These are phyloP conservation scores for Mactra quadrangularis DNA, from an alignment of 1,140 invertebrate species.

Conservation along the genomic window DNA sequence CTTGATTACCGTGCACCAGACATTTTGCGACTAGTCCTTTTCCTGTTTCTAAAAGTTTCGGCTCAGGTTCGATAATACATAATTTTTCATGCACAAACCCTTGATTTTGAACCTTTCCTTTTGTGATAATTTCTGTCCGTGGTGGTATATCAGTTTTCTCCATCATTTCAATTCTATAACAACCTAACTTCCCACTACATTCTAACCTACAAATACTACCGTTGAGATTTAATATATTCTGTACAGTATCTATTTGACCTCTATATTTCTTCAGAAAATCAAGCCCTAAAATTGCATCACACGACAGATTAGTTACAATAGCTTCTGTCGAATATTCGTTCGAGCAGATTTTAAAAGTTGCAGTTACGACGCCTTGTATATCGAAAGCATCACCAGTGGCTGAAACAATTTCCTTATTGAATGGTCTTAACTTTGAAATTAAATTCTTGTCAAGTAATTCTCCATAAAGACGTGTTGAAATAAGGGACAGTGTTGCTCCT, in stretches of 20 bases:
- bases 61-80: not conserved
- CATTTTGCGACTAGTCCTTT: not conserved
- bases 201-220: not conserved
- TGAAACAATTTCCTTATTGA: not conserved
- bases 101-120: not conserved
- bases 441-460: not conserved
- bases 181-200: slow-evolving; percentile 27
- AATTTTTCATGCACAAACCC: no score
- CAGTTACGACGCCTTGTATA: not conserved
- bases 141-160: slow-evolving; percentile 1
- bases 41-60: not conserved
- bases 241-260: slow-evolving; percentile 2
- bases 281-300: slow-evolving; percentile 24
- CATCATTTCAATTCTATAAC: slow-evolving; percentile 4
- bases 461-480: not conserved
- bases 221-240: not conserved
- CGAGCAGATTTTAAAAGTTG: not conserved
- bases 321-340: not conserved
- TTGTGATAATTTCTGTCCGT: not conserved
- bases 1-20: not conserved
- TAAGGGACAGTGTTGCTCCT: slow-evolving; percentile 12
- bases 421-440: not conserved
- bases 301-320: slow-evolving; percentile 1
- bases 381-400: not conserved
- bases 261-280: not conserved